Evolutionary conservation across 2,797 vertebrate genomes (phyloP).

Genomic region (Scomberomorus guttatus): DNA sequence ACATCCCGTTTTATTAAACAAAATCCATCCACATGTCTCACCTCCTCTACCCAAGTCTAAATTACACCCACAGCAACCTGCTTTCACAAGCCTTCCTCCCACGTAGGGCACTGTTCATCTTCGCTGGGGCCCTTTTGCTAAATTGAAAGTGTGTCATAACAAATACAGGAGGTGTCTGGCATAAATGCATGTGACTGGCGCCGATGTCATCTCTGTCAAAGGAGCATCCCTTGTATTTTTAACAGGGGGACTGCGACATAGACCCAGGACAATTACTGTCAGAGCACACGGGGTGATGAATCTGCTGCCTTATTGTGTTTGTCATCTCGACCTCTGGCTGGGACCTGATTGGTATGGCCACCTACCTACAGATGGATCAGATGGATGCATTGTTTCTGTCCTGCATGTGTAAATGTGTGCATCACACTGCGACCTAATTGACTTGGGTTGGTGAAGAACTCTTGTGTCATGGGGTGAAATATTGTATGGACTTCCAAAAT

Average conservation of each 20-base stretch:
- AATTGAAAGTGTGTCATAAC: conserved; percentile 85
- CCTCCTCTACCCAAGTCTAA: conserved; percentile 46
- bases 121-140: conserved; percentile 60
- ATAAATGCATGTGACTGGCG: conserved; percentile 78
- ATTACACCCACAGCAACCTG: conserved; percentile 47
- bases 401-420: conserved; percentile 44
- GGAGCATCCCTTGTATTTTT: conserved; percentile 72
- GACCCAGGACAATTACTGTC: conserved; percentile 80
- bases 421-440: background rate
- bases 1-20: conserved; percentile 70
- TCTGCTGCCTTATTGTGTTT: conserved; percentile 77
- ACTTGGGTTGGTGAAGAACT: background rate
- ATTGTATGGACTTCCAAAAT: background rate
- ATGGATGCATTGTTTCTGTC: conserved; percentile 35
- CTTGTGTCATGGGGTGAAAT: background rate
- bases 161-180: conserved; percentile 75
- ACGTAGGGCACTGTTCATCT: conserved; percentile 62
- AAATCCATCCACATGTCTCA: conserved; percentile 41
- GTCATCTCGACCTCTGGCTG: conserved; percentile 77
- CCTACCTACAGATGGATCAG: conserved; percentile 37
- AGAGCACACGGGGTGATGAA: conserved; percentile 76
- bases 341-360: conserved; percentile 62
- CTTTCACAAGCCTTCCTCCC: conserved; percentile 38
- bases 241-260: conserved; percentile 61
- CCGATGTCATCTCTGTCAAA: conserved; percentile 69